Percentiles rank a stretch among this genome's conserved stretches.
Conservation (phyloP, 1,140 invertebrate species). For the Xylocopa sonorina region DNA sequence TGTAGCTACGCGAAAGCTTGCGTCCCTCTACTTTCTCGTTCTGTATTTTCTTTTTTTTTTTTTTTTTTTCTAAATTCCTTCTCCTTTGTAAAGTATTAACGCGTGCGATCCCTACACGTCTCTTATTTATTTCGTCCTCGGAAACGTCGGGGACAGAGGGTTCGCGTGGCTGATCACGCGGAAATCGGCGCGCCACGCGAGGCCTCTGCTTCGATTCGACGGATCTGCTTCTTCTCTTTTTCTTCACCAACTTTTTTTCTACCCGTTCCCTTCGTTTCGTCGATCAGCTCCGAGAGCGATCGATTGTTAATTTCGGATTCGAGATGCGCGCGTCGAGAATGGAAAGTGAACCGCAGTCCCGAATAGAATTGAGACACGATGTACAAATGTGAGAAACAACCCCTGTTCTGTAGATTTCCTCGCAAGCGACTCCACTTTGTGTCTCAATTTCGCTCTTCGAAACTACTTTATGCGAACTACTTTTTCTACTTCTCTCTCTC, state of each 20-base stretch:
- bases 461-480: no score
- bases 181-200: slow-evolving; percentile 8
- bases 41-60: background rate
- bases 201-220: background rate
- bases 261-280: background rate
- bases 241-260: background rate
- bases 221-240: background rate
- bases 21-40: no score
- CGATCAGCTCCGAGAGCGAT: background rate
- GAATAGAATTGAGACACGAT: slow-evolving; percentile 55
- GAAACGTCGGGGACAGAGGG: slow-evolving; percentile 24
- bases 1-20: background rate
- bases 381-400: slow-evolving; percentile 58
- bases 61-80: background rate
- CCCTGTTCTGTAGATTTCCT: slow-evolving; percentile 53
- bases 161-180: slow-evolving; percentile 6
- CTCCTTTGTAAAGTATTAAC: slow-evolving; percentile 30
- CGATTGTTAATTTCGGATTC: slow-evolving; percentile 35
- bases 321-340: slow-evolving; percentile 36
- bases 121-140: slow-evolving; percentile 47
- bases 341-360: slow-evolving; percentile 30
- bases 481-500: background rate
- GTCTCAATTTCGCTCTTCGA: no score
- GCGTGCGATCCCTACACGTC: slow-evolving; percentile 17
- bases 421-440: slow-evolving; percentile 54